Conservation (phyloP, 2,888 invertebrate genomes). For the Perdita meconis region DNA sequence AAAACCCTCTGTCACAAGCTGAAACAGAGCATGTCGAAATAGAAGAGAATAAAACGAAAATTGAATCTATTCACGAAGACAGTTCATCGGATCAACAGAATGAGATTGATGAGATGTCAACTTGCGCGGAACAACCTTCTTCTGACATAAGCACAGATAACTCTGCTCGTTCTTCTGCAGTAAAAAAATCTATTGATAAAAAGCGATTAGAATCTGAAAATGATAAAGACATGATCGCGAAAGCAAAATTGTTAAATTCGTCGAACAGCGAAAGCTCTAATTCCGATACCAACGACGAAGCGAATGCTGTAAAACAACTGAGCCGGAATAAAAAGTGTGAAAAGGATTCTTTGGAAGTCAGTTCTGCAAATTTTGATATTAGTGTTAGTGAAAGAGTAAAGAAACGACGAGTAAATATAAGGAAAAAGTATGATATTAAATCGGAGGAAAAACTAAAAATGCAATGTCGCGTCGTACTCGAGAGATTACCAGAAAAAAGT, state of each 20-base stretch:
- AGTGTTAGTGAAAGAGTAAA: conserved; percentile 26
- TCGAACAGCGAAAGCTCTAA: conserved; percentile 43
- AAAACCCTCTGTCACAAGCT: background rate
- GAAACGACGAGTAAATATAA: conserved; percentile 56
- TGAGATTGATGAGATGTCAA: conserved; percentile 19
- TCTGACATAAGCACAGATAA: conserved; percentile 67
- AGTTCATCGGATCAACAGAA: background rate
- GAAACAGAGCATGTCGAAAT: background rate
- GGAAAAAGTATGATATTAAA: conserved; percentile 64
- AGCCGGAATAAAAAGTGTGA: background rate
- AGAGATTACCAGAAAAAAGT: conserved; percentile 68
- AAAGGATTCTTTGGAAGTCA: conserved; percentile 4
- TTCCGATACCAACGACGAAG: conserved; percentile 23
- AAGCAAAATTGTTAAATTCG: conserved; percentile 36
- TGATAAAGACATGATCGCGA: conserved; percentile 16
- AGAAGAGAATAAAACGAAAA: background rate
- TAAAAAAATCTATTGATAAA: background rate
- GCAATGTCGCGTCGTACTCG: conserved; percentile 68
- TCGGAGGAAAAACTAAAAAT: conserved; percentile 74
- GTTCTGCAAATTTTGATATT: background rate
- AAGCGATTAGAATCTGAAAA: conserved; percentile 5
- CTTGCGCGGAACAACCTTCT: conserved; percentile 46
- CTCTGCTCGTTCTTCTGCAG: conserved; percentile 18
- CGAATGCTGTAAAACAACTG: background rate
- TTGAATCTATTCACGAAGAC: background rate